Evolutionary conservation across 2,797 vertebrate species (phyloP), one percentile per base, ranked within the genome.

Genomic region (Lophotriccus pileatus): DNA sequence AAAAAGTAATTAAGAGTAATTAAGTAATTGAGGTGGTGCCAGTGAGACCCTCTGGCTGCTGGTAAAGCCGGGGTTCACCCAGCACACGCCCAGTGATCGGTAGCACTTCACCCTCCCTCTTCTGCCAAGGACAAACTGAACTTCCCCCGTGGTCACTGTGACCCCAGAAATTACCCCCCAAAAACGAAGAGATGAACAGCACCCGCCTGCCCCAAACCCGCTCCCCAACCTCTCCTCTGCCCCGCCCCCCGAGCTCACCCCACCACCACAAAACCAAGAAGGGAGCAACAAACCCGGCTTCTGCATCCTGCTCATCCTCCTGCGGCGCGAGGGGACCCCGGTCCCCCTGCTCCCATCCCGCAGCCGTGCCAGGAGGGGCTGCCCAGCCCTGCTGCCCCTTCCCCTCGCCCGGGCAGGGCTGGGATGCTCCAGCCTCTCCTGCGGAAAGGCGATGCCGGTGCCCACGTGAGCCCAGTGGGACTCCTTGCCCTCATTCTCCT

Each of bases 401-500:
- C 5, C 83, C 43, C 83, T 82, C 5, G 59, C 8, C 10, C 16
- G 8, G 88, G 85, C 37, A 86, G 88, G 5, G 30, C 58, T 0
- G 76, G 74, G 85, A 66, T 36, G 75, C 82, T 92, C 9, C 34
- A 74, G 15, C 74, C 64, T 76, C 72, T 94, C 86, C 93, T 47
- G 86, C 8, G 7, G 95, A 70, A 87, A 93, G 93, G 87, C 16
- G 72, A 92, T 81, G 90, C 84, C 8, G 4, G 81, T 93, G 11
- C 86, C 93, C 96, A 97, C 94, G 93, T 93, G 90, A 97, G 93
- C 93, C 96, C 95, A 7, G 94, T 95, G 94, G 96, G 94, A 95
- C 92, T 95, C 93, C 92, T 83, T 94, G 93, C 69, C 93, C 95
- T 97, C 94, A 34, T 96, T 96, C 95, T 97, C 89, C 95, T 95